A percentile compares a stretch with the other conserved stretches of the same genome.
phyloP scores from a whole-genome alignment of 2,113 vertebrate species.

The Tychaedon coryphoeus region DNA sequence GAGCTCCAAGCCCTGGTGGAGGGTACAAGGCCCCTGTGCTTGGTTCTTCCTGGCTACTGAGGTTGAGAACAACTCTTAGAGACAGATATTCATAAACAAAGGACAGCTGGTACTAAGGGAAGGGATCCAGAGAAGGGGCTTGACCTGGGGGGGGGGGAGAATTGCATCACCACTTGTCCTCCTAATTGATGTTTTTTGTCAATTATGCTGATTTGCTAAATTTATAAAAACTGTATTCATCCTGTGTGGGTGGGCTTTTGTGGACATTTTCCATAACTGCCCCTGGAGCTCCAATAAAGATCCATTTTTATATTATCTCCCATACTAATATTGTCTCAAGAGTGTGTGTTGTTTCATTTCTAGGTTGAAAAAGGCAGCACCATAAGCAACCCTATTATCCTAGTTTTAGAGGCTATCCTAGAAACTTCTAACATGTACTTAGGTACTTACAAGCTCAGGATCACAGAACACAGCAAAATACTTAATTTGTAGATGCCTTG shows the following conservation, averaged over 20 bases:
- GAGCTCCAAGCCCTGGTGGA: background rate
- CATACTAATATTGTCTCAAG: accelerated
- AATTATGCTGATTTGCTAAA: background rate
- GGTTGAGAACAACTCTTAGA: background rate
- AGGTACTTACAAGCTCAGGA: background rate
- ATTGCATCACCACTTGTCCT: background rate
- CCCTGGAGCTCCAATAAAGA: background rate
- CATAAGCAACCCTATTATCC: background rate
- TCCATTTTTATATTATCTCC: background rate
- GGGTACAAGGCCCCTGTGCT: accelerated
- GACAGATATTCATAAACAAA: background rate
- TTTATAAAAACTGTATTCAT: background rate
- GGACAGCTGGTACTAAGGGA: background rate
- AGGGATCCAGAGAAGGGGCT: background rate
- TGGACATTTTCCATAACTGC: background rate
- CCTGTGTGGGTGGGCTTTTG: background rate
- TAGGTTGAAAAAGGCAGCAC: background rate
- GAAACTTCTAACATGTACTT: background rate
- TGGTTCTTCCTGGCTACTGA: background rate
- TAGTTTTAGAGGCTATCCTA: background rate
- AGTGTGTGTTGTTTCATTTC: background rate
- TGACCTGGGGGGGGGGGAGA: accelerated
- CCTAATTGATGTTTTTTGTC: background rate
- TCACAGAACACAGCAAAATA: background rate
- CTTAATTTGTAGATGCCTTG: background rate